Conservation (phyloP, 2,797 vertebrate species). For the Pseudocheirus occidentalis region DNA sequence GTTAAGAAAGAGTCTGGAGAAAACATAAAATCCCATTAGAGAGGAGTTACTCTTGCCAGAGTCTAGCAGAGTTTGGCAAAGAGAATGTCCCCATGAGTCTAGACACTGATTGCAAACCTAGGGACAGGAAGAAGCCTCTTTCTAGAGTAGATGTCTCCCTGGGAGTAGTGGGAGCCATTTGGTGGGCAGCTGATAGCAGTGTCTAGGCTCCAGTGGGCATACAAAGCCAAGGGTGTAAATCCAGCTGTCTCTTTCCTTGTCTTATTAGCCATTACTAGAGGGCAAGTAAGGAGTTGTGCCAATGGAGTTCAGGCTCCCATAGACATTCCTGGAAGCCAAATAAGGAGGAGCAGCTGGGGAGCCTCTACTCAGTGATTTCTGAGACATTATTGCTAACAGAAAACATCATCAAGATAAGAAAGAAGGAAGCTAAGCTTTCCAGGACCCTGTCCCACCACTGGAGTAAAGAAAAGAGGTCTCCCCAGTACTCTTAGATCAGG, state of each 20-base stretch:
- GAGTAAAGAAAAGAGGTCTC: not conserved
- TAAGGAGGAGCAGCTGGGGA: not conserved
- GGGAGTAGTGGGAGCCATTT: not conserved
- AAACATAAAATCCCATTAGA: not conserved
- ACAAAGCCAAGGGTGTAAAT: not conserved
- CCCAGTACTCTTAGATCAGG: not conserved
- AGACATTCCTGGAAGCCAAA: not conserved
- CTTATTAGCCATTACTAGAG: not conserved
- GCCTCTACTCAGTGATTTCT: not conserved
- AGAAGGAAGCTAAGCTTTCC: not conserved
- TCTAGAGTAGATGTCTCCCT: not conserved
- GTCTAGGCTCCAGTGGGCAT: not conserved
- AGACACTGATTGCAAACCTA: not conserved
- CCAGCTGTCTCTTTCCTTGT: not conserved
- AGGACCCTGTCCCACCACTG: not conserved
- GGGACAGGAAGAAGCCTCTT: not conserved
- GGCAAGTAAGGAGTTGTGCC: not conserved
- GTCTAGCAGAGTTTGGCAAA: constrained; percentile 2
- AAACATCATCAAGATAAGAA: not conserved
- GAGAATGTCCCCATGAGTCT: not conserved
- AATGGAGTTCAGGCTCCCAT: not conserved
- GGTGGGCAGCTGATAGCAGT: not conserved
- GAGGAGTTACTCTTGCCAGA: not conserved
- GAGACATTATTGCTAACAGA: not conserved
- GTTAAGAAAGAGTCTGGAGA: not conserved